Percentiles rank a stretch among this genome's conserved stretches.
These are phyloP conservation scores for Acrobasis suavella DNA, from an alignment of 2,888 invertebrate species.

Conservation along the genomic window DNA sequence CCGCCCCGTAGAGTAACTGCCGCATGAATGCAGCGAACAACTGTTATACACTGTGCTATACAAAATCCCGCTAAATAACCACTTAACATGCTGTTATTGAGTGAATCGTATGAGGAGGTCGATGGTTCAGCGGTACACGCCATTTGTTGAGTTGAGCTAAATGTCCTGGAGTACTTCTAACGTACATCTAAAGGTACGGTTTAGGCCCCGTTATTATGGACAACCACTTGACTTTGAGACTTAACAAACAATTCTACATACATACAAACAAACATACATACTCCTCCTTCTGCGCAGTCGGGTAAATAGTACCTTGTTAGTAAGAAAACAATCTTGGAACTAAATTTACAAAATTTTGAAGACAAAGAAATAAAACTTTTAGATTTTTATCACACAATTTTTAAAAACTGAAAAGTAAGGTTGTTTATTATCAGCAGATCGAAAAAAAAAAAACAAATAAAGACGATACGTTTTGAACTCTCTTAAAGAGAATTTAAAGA, in stretches of 20 bases:
- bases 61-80: not conserved
- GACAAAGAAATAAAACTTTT: not conserved
- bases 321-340: not conserved
- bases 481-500: not conserved
- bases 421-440: not conserved
- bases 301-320: too few relatives aligned
- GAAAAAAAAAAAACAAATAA: not conserved
- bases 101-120: not conserved
- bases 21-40: slow-evolving; percentile 31
- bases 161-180: too few relatives aligned
- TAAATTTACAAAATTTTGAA: not conserved
- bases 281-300: too few relatives aligned
- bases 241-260: too few relatives aligned
- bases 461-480: not conserved
- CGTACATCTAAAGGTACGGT: too few relatives aligned
- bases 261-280: too few relatives aligned
- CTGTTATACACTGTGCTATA: slow-evolving; percentile 17
- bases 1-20: slow-evolving; percentile 30
- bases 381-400: not conserved
- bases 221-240: too few relatives aligned
- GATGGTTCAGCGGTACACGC: not conserved
- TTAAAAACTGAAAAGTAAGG: not conserved
- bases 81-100: not conserved
- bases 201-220: too few relatives aligned
- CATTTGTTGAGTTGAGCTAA: too few relatives aligned